Evolutionary conservation across 2,113 vertebrate genomes (phyloP).

Genomic region (Piprites chloris): DNA sequence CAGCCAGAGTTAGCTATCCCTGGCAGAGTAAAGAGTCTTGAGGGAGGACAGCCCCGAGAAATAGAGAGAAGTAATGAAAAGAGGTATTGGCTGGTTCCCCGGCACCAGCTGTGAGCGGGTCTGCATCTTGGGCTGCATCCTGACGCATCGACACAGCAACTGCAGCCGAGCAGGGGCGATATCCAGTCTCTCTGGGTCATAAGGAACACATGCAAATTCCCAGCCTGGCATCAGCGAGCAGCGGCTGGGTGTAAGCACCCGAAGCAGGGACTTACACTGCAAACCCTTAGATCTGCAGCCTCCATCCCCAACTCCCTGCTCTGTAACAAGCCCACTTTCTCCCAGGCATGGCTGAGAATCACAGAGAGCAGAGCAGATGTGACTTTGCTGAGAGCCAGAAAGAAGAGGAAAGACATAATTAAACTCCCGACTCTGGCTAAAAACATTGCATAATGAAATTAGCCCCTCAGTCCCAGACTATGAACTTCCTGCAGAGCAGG

Average conservation of each 20-base stretch:
- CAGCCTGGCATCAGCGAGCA: neutral
- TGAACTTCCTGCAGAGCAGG: neutral
- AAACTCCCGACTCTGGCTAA: neutral
- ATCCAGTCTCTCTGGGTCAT: neutral
- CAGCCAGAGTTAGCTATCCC: neutral
- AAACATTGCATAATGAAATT: neutral
- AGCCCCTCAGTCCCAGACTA: neutral
- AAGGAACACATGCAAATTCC: neutral
- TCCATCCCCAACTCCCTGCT: neutral
- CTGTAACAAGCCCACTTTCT: neutral
- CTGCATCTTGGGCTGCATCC: neutral
- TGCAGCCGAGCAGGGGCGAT: accelerated
- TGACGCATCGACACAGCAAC: neutral
- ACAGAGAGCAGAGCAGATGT: neutral
- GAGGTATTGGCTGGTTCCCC: neutral
- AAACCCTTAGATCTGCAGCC: neutral
- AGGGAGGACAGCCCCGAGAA: neutral
- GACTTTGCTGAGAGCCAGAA: neutral
- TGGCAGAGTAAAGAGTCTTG: accelerated
- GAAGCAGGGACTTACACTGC: neutral
- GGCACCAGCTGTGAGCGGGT: neutral
- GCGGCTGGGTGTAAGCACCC: accelerated
- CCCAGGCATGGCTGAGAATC: neutral
- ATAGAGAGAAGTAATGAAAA: neutral
- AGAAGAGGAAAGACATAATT: neutral